phyloP scores from a whole-genome alignment of 2,888 invertebrate species.

The Papilio protenor region DNA sequence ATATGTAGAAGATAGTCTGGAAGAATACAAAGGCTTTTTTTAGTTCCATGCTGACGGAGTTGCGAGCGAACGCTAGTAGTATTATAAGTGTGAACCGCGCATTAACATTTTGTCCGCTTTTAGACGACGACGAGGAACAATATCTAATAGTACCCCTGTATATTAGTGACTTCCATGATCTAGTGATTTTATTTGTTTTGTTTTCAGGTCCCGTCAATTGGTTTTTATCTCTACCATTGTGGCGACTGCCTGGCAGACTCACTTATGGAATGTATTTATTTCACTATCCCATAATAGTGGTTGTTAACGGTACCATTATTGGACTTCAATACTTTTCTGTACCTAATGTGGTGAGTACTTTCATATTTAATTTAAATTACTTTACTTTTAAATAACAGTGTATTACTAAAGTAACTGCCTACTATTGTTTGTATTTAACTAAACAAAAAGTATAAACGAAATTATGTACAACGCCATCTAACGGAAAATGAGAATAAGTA shows the following conservation, averaged over 20 bases:
- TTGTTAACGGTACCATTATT: conserved; percentile 51
- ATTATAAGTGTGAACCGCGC: too few relatives aligned
- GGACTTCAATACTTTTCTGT: conserved; percentile 56
- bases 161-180: background rate
- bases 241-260: conserved; percentile 78
- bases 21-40: too few relatives aligned
- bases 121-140: too few relatives aligned
- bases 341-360: conserved; percentile 48
- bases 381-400: background rate
- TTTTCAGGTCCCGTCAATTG: conserved; percentile 69
- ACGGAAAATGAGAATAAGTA: background rate
- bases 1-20: too few relatives aligned
- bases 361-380: background rate
- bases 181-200: background rate
- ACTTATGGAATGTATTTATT: conserved; percentile 83
- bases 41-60: too few relatives aligned
- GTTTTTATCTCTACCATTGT: conserved; percentile 75
- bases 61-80: too few relatives aligned
- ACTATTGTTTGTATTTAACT: background rate
- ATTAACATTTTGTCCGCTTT: too few relatives aligned
- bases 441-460: background rate
- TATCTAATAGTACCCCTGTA: too few relatives aligned
- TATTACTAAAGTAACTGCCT: background rate
- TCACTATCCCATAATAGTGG: conserved; percentile 69
- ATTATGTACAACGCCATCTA: background rate